Evolutionary conservation across 2,888 invertebrate species (phyloP).

Genomic region (Tenthredo distinguenda): DNA sequence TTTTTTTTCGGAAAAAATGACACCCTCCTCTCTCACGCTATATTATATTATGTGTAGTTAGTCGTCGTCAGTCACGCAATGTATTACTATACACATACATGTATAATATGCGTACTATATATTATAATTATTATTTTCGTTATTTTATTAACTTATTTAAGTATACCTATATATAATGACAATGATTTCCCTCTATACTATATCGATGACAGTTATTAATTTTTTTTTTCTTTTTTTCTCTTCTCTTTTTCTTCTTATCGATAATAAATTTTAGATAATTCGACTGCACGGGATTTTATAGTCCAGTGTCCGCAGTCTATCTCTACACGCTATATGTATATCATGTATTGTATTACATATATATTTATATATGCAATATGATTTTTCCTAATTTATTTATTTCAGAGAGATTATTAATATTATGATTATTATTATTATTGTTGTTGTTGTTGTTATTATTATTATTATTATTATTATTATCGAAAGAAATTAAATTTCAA

Average conservation of each 20-base stretch:
- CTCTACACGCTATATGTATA: neutral
- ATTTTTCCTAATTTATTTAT: neutral
- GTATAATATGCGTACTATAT: neutral
- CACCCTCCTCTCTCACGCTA: constrained; percentile 1
- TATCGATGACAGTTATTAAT: neutral
- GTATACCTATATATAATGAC: neutral
- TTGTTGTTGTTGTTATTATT: neutral
- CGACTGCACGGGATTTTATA: neutral
- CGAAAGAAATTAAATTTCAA: neutral
- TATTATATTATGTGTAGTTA: neutral
- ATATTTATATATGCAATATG: neutral
- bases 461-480: neutral
- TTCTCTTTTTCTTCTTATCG: neutral
- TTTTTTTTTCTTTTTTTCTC: neutral
- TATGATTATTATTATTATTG: neutral
- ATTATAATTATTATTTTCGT: neutral
- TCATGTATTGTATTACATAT: neutral
- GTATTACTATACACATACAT: neutral
- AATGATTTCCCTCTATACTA: neutral
- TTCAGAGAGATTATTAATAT: neutral
- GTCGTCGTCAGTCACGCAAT: constrained; percentile 2
- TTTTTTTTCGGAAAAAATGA: neutral
- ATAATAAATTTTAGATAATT: neutral
- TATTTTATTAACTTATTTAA: neutral
- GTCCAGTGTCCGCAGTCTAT: neutral